These are phyloP conservation scores for Caradrina kadenii DNA, from an alignment of 2,888 invertebrate genomes.

Conservation along the genomic window DNA sequence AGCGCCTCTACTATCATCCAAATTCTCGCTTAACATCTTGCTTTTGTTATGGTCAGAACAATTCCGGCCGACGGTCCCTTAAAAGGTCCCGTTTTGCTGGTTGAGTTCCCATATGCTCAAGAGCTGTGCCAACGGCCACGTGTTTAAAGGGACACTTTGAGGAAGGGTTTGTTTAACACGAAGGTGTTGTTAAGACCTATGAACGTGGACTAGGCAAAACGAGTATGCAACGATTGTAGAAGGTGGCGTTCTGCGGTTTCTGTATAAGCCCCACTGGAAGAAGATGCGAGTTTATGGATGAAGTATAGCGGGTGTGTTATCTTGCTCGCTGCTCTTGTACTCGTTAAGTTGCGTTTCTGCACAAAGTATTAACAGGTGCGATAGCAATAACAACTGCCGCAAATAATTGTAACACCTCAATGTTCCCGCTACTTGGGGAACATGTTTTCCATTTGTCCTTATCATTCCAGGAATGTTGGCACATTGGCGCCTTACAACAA, in stretches of 20 bases:
- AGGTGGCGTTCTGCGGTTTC: no score
- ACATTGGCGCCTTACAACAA: conserved; percentile 4
- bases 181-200: no score
- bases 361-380: neutral
- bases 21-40: conserved; percentile 11
- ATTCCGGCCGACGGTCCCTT: conserved; percentile 15
- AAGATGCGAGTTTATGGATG: no score
- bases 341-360: conserved; percentile 8
- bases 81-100: conserved; percentile 2
- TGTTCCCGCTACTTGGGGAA: conserved; percentile 9
- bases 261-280: no score
- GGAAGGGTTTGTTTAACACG: neutral
- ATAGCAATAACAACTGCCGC: conserved; percentile 25
- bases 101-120: no score
- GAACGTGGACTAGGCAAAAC: no score
- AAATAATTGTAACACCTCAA: conserved; percentile 32
- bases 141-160: no score
- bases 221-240: no score
- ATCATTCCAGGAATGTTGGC: neutral
- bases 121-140: no score
- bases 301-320: no score
- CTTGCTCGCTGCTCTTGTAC: no score
- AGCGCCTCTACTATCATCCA: neutral
- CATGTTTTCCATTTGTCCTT: conserved; percentile 20
- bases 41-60: conserved; percentile 15